These are phyloP conservation scores for Tachyglossus aculeatus DNA, from an alignment of 2,797 vertebrate genomes.

Conservation along the genomic window DNA sequence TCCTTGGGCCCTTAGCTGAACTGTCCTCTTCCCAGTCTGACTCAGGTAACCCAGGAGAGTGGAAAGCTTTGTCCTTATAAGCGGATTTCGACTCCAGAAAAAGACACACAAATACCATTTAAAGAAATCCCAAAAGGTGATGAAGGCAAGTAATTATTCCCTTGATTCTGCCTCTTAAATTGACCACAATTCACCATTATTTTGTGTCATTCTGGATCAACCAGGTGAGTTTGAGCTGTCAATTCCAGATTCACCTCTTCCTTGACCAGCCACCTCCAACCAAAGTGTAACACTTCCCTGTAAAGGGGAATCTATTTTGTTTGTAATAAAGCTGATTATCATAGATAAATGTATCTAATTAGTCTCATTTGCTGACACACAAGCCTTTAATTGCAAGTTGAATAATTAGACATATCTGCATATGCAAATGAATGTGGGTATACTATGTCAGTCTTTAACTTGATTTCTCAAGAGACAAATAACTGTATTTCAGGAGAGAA, in stretches of 20 bases:
- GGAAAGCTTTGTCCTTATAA: neutral
- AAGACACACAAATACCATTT: neutral
- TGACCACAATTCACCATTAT: rapidly evolving
- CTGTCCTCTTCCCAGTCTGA: too few species aligned
- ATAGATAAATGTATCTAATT: conserved; percentile 77
- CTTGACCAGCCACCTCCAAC: conserved; percentile 27
- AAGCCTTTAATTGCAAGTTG: conserved; percentile 76
- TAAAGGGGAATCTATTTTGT: conserved; percentile 66
- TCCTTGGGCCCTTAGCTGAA: too few species aligned
- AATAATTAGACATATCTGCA: conserved; percentile 78
- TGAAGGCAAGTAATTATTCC: neutral
- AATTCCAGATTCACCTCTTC: neutral
- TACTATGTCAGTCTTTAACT: conserved; percentile 62
- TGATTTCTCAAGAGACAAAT: conserved; percentile 73
- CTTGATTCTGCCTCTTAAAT: neutral
- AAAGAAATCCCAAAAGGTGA: neutral
- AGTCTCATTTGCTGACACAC: conserved; percentile 80
- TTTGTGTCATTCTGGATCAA: neutral
- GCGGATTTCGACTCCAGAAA: neutral
- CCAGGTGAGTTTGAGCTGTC: neutral
- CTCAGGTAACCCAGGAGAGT: neutral
- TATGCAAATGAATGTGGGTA: conserved; percentile 74
- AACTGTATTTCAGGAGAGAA: conserved; percentile 66
- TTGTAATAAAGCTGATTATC: conserved; percentile 74
- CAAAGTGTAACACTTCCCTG: conserved; percentile 12